phyloP scores from a whole-genome alignment of 2,888 invertebrate species.

The Athalia cordata region DNA sequence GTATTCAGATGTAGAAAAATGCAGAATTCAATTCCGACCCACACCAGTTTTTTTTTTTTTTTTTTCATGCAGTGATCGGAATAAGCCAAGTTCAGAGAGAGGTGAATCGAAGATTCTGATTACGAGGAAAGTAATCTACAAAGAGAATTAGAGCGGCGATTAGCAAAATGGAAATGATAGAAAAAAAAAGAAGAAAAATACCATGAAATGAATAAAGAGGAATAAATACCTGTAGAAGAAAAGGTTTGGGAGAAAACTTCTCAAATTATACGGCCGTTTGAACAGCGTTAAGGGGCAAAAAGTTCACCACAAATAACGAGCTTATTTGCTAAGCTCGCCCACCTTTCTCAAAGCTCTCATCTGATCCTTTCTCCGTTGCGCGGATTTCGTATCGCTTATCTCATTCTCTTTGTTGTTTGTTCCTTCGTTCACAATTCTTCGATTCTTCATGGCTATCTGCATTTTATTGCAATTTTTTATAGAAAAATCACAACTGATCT shows the following conservation, averaged over 20 bases:
- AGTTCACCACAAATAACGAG: slow-evolving; percentile 38
- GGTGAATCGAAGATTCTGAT: slow-evolving; percentile 25
- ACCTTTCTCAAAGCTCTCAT: neutral
- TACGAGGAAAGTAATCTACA: slow-evolving; percentile 6
- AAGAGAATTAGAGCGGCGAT: slow-evolving; percentile 15
- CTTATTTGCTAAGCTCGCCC: slow-evolving; percentile 14
- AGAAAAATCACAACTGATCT: too few species aligned
- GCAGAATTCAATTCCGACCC: neutral
- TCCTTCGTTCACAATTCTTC: neutral
- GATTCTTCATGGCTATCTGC: too few species aligned
- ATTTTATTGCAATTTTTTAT: too few species aligned
- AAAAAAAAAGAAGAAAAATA: neutral
- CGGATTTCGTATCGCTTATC: neutral
- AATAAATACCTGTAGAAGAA: neutral
- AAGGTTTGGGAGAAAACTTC: slow-evolving; percentile 7
- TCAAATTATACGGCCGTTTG: slow-evolving; percentile 33
- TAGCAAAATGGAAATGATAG: neutral
- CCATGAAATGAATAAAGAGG: neutral
- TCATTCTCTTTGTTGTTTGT: neutral
- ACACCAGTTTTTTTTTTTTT: neutral
- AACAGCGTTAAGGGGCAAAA: slow-evolving; percentile 30
- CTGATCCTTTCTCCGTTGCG: neutral
- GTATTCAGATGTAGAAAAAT: too few species aligned
- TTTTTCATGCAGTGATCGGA: neutral
- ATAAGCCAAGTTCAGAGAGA: neutral